Conservation (phyloP, 2,888 invertebrate species). For the Lasiommata megera region DNA sequence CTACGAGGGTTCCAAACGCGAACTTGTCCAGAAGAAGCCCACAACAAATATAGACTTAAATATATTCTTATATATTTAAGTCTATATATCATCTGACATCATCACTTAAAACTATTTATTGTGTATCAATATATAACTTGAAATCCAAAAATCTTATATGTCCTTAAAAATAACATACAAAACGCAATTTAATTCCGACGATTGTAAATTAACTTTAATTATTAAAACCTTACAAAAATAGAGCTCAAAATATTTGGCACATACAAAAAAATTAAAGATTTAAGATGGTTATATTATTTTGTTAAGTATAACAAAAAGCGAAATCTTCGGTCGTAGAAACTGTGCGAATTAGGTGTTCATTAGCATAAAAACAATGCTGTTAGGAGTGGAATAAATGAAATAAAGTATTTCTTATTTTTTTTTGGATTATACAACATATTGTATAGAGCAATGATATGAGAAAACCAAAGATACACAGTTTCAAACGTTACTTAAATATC, state of each 20-base stretch:
- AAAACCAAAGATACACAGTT: not conserved
- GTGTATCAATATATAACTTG: too few species aligned
- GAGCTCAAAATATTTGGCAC: slow-evolving; percentile 12
- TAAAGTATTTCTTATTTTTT: slow-evolving; percentile 10
- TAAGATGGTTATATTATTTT: not conserved
- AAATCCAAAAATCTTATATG: not conserved
- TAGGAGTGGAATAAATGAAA: slow-evolving; percentile 54
- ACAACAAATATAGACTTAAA: too few species aligned
- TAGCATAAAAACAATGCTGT: slow-evolving; percentile 45
- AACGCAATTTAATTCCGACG: not conserved
- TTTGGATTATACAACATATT: slow-evolving; percentile 6
- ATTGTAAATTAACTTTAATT: not conserved
- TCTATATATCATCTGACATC: too few species aligned
- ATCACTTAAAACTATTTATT: too few species aligned
- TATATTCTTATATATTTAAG: too few species aligned
- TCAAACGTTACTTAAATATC: too few species aligned
- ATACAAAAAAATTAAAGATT: slow-evolving; percentile 1
- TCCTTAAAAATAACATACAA: not conserved
- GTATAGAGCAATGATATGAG: not conserved
- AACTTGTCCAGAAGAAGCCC: too few species aligned
- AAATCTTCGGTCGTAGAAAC: slow-evolving; percentile 23
- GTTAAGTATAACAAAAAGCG: slow-evolving; percentile 13
- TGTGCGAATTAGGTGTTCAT: slow-evolving; percentile 31
- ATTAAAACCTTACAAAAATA: not conserved
- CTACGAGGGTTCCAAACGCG: too few species aligned